Conservation (phyloP, 2,888 invertebrate genomes). For the Panopea generosa region DNA sequence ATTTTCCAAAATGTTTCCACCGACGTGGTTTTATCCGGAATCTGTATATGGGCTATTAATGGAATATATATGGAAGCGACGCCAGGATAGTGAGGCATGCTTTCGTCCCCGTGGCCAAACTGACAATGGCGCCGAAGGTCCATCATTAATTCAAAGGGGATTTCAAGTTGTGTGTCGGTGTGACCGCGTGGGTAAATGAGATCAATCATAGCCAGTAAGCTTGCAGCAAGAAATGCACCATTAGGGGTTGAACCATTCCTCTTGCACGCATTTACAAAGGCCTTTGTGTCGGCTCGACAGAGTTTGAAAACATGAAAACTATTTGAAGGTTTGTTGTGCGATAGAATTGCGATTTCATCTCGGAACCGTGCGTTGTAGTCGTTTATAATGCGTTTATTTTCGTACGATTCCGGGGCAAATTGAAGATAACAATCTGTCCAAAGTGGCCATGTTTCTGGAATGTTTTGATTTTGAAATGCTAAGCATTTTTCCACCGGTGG, state of each 20-base stretch:
- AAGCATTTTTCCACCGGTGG: conserved; percentile 49
- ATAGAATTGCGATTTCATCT: conserved; percentile 24
- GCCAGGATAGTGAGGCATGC: conserved; percentile 40
- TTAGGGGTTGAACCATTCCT: conserved; percentile 12
- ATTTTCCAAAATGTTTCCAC: conserved; percentile 46
- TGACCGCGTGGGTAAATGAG: conserved; percentile 34
- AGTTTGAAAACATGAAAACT: conserved; percentile 41
- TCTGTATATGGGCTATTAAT: conserved; percentile 22
- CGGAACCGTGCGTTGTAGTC: conserved; percentile 42
- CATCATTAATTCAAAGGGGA: conserved; percentile 58
- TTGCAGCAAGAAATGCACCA: conserved; percentile 40
- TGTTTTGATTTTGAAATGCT: background rate
- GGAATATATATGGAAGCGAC: conserved; percentile 49
- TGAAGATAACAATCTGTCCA: background rate
- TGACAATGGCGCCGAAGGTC: conserved; percentile 38
- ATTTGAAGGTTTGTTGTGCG: conserved; percentile 22
- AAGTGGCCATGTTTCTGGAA: too few species aligned
- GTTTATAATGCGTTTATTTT: conserved; percentile 13
- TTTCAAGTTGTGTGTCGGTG: background rate
- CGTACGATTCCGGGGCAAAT: conserved; percentile 19
- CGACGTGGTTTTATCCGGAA: conserved; percentile 5
- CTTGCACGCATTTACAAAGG: conserved; percentile 25
- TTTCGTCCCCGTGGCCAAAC: conserved; percentile 1
- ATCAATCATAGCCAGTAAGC: conserved; percentile 43
- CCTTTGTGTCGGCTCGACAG: conserved; percentile 15